Conservation (phyloP, 1,140 invertebrate genomes). For the Polyergus mexicanus region DNA sequence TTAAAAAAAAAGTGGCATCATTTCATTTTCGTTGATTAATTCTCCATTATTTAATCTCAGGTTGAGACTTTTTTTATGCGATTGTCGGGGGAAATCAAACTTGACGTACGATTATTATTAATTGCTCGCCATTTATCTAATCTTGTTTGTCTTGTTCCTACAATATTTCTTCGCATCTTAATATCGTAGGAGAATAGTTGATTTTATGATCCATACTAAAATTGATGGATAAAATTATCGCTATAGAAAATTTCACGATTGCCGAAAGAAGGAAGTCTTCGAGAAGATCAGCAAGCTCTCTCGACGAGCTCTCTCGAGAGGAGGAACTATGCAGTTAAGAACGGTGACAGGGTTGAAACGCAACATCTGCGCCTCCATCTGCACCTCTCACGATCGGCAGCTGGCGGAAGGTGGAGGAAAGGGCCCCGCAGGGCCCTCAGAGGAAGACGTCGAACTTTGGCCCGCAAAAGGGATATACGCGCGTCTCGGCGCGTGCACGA, state of each 20-base stretch:
- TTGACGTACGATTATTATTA: slow-evolving; percentile 19
- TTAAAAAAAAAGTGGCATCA: slow-evolving; percentile 9
- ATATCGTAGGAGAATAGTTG: not conserved
- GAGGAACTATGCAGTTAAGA: slow-evolving; percentile 49
- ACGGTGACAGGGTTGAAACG: slow-evolving; percentile 70
- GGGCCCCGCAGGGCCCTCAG: slow-evolving; percentile 66
- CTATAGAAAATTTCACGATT: slow-evolving; percentile 2
- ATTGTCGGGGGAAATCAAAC: not conserved
- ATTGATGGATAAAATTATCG: not conserved
- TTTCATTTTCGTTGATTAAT: slow-evolving; percentile 8
- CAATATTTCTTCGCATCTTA: not conserved
- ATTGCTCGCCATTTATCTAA: slow-evolving; percentile 20
- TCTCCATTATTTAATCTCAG: slow-evolving; percentile 25
- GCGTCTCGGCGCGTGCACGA: slow-evolving; percentile 67
- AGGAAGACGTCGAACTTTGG: slow-evolving; percentile 75
- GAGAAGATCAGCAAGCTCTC: not conserved
- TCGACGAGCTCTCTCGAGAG: not conserved
- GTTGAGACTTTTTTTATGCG: not conserved
- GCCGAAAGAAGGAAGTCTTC: slow-evolving; percentile 39
- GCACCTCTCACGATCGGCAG: slow-evolving; percentile 76
- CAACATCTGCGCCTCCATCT: slow-evolving; percentile 80
- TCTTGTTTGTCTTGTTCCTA: not conserved
- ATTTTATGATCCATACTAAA: not conserved
- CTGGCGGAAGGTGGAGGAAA: slow-evolving; percentile 75
- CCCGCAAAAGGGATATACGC: slow-evolving; percentile 60